phyloP scores from a whole-genome alignment of 2,797 vertebrate species.

The Melanotaenia maccullochi region DNA sequence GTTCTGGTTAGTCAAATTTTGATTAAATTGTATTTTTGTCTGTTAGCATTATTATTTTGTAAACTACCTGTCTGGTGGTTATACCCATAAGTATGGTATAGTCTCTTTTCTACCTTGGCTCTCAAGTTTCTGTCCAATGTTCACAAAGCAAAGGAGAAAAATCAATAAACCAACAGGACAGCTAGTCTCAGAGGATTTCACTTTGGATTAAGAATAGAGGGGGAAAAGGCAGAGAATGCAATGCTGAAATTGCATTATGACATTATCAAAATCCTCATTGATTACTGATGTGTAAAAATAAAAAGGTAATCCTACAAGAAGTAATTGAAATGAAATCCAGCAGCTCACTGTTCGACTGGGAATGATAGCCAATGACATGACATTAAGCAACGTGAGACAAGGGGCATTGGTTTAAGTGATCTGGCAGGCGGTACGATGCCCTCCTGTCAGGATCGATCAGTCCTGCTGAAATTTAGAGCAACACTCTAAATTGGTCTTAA shows the following conservation, averaged over 20 bases:
- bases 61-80: constrained; percentile 50
- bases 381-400: constrained; percentile 81
- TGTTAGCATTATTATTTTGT: constrained; percentile 40
- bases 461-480: constrained; percentile 85
- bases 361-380: constrained; percentile 82
- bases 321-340: constrained; percentile 80
- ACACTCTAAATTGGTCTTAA: constrained; percentile 86
- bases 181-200: constrained; percentile 81
- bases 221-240: constrained; percentile 61
- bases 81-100: constrained; percentile 59
- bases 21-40: constrained; percentile 9
- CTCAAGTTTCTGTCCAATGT: constrained; percentile 76
- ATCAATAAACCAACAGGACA: constrained; percentile 86
- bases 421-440: constrained; percentile 83
- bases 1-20: constrained; percentile 14
- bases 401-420: constrained; percentile 85
- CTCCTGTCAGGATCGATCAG: constrained; percentile 88
- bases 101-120: constrained; percentile 69
- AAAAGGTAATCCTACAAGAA: constrained; percentile 79
- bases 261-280: constrained; percentile 84
- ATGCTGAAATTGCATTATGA: constrained; percentile 75
- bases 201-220: constrained; percentile 80
- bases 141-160: constrained; percentile 74
- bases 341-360: constrained; percentile 64
- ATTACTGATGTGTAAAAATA: constrained; percentile 80